Percentiles rank a stretch among this genome's conserved stretches.
phyloP scores from a whole-genome alignment of 2,113 vertebrate species.

The Gobiocypris rarus region DNA sequence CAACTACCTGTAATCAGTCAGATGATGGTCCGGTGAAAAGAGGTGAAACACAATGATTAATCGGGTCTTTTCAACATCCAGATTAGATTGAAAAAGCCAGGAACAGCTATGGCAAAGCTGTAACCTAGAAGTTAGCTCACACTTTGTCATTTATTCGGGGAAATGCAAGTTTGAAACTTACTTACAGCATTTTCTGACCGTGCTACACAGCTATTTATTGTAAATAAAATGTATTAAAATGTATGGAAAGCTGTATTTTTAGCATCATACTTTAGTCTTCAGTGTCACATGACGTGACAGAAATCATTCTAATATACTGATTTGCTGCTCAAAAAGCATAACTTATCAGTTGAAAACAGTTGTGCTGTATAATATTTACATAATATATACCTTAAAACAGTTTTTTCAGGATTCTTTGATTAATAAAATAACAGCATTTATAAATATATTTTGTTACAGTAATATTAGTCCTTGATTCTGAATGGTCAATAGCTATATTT shows the following conservation, averaged over 20 bases:
- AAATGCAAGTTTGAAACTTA: neutral
- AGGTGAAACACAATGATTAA: conserved; percentile 69
- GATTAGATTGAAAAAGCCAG: neutral
- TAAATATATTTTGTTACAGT: too few relatives aligned
- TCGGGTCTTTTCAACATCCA: conserved; percentile 53
- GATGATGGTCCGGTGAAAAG: conserved; percentile 77
- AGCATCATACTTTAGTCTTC: neutral
- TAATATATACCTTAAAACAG: too few relatives aligned
- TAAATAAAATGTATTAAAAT: neutral
- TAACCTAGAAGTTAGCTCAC: neutral
- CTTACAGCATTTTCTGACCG: neutral
- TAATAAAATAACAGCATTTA: too few relatives aligned
- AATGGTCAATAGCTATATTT: too few relatives aligned
- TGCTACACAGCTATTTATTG: neutral
- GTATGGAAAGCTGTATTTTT: neutral
- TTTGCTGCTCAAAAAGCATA: too few relatives aligned
- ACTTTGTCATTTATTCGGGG: neutral
- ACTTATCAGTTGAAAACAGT: too few relatives aligned
- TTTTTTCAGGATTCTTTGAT: too few relatives aligned
- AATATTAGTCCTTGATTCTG: too few relatives aligned
- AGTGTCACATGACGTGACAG: too few relatives aligned
- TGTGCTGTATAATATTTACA: too few relatives aligned
- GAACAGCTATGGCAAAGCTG: neutral
- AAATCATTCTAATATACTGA: too few relatives aligned
- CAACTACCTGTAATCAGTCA: conserved; percentile 73